Base-by-base conservation (phyloP, 1,140 invertebrate genomes). In the Gryllus bimaculatus region DNA sequence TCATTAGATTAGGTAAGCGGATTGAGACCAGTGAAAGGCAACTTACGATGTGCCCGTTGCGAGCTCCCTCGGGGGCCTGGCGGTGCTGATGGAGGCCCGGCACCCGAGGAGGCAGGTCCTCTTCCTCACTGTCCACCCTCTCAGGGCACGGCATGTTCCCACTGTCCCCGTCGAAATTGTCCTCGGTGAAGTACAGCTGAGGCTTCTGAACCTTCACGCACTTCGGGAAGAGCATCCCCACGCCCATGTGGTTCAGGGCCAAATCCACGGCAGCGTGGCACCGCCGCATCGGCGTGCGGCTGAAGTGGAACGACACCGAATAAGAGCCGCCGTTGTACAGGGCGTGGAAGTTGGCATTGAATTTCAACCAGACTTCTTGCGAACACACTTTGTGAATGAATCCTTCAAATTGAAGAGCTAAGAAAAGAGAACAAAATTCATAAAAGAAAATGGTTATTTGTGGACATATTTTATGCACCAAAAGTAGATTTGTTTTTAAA, bases 351-450 rank as follows among this genome's bases (percentile, higher is more conserved):
- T 85, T 85, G 75, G 86, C 82, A 84, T 91, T 88, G 82, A 96
- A 96, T 85, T 93, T 94, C 3, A 96, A 83, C 18, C 90, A 86
- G 8, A 96, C 86, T 78, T 91, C 87, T 81, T 90, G 87, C 66
- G 87, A 89, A 78, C 86, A 87, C 21, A 95, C 90, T 83, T 91
- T 89, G 84, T 96, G 94, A 81, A 97, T 91, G 81, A 86, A 90
- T n/a, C 95, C 95, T 87, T 96, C 86, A 48, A 89, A 82, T 80
- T 89, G 85, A 77, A 94, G 85, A 48, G 92, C 93, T 77, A 47
- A n/a, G 48, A 77, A 77, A 13, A 77, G 8, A 47, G 10, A 47
- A 39, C 15, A 75, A 21, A 39, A 39, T 39, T 39, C 26, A 39
- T 39, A 39, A 39, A 39, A 39, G 26, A 39, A 39, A 39, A 39